A percentile compares a stretch with the other conserved stretches of the same genome.
phyloP scores from a whole-genome alignment of 2,113 vertebrate genomes.

The Chionomys nivalis region DNA sequence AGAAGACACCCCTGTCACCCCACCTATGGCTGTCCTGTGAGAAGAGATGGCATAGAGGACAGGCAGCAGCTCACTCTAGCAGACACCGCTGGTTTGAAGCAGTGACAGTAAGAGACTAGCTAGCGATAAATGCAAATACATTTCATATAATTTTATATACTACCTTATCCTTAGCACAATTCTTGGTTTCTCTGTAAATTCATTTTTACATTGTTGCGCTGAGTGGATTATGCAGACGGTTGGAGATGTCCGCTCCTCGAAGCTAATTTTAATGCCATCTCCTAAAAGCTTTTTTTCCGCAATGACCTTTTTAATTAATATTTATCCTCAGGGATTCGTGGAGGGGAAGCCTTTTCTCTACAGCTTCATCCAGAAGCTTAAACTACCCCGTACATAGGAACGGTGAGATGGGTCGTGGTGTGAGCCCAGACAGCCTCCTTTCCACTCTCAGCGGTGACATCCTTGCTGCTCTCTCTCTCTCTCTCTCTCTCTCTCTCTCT shows the following conservation, averaged over 20 bases:
- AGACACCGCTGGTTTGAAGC: background rate
- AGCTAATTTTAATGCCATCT: constrained; percentile 57
- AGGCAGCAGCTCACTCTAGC: background rate
- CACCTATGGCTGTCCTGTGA: background rate
- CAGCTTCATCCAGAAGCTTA: background rate
- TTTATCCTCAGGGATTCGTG: constrained; percentile 52
- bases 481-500: too few species aligned
- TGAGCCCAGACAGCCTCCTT: background rate
- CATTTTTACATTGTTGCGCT: background rate
- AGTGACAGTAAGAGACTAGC: background rate
- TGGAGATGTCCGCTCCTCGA: constrained; percentile 13
- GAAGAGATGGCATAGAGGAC: background rate
- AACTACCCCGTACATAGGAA: background rate
- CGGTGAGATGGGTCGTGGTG: background rate
- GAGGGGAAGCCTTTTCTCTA: background rate
- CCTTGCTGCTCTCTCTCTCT: constrained; percentile 12
- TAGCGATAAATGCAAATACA: background rate
- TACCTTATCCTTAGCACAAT: background rate
- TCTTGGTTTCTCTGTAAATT: constrained; percentile 32
- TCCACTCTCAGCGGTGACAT: constrained; percentile 21
- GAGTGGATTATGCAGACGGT: constrained; percentile 18
- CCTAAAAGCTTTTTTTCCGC: constrained; percentile 55
- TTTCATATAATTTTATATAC: background rate
- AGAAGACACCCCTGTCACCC: background rate
- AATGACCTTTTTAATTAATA: constrained; percentile 70